Conservation (phyloP, 2,888 invertebrate genomes). For the Uropetala carovei region DNA sequence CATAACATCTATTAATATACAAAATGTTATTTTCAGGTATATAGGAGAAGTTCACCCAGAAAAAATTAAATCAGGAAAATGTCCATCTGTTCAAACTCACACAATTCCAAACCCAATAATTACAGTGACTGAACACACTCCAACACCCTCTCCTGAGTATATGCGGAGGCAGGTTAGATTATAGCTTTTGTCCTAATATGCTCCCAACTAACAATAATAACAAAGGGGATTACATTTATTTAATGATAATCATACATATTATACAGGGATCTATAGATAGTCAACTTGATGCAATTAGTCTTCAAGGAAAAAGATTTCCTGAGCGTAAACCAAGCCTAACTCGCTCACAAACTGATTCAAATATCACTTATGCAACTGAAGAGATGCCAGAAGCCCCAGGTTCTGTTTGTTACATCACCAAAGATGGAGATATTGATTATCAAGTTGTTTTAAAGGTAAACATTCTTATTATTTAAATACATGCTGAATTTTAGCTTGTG, state of each 20-base stretch:
- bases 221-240: background rate
- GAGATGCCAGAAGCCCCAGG: constrained; percentile 93
- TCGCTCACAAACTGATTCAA: constrained; percentile 94
- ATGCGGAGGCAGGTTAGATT: constrained; percentile 84
- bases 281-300: constrained; percentile 85
- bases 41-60: constrained; percentile 84
- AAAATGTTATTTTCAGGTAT: constrained; percentile 77
- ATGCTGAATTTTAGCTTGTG: background rate
- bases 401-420: constrained; percentile 93
- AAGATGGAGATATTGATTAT: constrained; percentile 95
- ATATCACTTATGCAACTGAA: constrained; percentile 91
- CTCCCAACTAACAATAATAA: background rate
- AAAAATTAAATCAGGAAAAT: constrained; percentile 77
- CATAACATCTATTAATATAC: background rate
- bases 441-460: constrained; percentile 89
- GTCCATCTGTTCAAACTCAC: constrained; percentile 70
- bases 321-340: constrained; percentile 86
- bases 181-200: background rate
- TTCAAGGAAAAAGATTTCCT: constrained; percentile 75
- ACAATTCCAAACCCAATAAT: constrained; percentile 95
- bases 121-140: constrained; percentile 97
- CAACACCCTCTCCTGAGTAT: constrained; percentile 93
- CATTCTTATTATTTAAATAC: constrained; percentile 38
- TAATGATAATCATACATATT: constrained; percentile 1
- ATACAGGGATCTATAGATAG: constrained; percentile 89